Evolutionary conservation across 2,888 invertebrate genomes (phyloP).

Genomic region (Coleophora deauratella): DNA sequence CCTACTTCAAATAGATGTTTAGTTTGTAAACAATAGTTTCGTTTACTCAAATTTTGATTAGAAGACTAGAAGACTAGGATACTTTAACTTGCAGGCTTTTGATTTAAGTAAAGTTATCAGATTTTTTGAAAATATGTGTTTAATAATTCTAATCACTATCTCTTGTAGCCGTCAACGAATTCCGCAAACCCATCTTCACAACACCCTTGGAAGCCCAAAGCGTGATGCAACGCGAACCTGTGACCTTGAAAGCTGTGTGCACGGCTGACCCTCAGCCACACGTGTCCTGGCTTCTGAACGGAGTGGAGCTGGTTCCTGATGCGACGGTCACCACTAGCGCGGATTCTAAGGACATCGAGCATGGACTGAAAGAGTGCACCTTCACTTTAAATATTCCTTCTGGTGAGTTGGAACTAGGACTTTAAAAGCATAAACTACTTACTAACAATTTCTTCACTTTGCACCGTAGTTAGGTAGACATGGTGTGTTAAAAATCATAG

Average conservation of each 20-base stretch:
- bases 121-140: too few relatives aligned
- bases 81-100: too few relatives aligned
- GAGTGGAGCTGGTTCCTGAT: slow-evolving; percentile 77
- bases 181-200: slow-evolving; percentile 84
- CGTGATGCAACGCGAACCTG: slow-evolving; percentile 80
- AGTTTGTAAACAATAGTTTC: too few relatives aligned
- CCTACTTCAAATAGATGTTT: too few relatives aligned
- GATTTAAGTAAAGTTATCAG: too few relatives aligned
- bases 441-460: too few relatives aligned
- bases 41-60: too few relatives aligned
- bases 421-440: too few relatives aligned
- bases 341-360: slow-evolving; percentile 79
- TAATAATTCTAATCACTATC: too few relatives aligned
- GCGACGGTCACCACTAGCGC: slow-evolving; percentile 78
- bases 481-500: too few relatives aligned
- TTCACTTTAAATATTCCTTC: slow-evolving; percentile 85
- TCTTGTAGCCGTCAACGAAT: slow-evolving; percentile 80
- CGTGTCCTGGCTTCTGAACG: slow-evolving; percentile 88
- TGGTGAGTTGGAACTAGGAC: slow-evolving; percentile 44
- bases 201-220: slow-evolving; percentile 79
- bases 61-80: too few relatives aligned
- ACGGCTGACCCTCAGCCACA: slow-evolving; percentile 94
- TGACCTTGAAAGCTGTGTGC: slow-evolving; percentile 81
- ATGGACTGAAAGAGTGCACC: slow-evolving; percentile 86
- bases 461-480: too few relatives aligned